Evolutionary conservation across 2,888 invertebrate genomes (phyloP).

Genomic region (Hanleya hanleyi): DNA sequence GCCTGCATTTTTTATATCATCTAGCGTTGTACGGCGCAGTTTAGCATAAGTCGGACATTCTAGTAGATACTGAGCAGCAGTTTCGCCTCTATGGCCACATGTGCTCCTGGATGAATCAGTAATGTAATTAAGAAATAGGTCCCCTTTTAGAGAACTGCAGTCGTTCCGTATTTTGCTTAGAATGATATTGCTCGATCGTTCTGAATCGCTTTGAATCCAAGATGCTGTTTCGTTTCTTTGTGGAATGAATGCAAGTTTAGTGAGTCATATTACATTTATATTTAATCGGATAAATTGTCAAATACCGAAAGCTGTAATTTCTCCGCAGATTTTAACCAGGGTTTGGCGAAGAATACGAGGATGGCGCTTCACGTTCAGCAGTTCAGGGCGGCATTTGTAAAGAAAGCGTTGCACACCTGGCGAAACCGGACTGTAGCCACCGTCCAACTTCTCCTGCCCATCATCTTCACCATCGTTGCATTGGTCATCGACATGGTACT

Average conservation of each 20-base stretch:
- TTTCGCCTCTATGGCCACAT: too few relatives aligned
- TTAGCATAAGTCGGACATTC: too few relatives aligned
- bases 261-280: neutral
- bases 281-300: neutral
- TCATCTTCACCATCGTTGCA: slow-evolving; percentile 80
- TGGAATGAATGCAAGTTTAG: neutral
- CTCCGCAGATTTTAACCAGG: slow-evolving; percentile 52
- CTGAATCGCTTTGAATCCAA: too few relatives aligned
- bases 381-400: slow-evolving; percentile 80
- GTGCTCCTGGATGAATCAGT: too few relatives aligned
- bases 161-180: too few relatives aligned
- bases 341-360: slow-evolving; percentile 61
- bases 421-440: slow-evolving; percentile 80
- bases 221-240: too few relatives aligned
- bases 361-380: slow-evolving; percentile 76
- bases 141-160: too few relatives aligned
- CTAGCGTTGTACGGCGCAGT: too few relatives aligned
- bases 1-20: too few relatives aligned
- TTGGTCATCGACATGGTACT: slow-evolving; percentile 77
- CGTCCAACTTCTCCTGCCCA: slow-evolving; percentile 79
- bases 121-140: too few relatives aligned
- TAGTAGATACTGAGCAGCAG: too few relatives aligned
- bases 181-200: too few relatives aligned
- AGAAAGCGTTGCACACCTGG: slow-evolving; percentile 79
- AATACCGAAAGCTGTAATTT: neutral